phyloP scores from a whole-genome alignment of 2,888 invertebrate species.

The Hipparchia semele region DNA sequence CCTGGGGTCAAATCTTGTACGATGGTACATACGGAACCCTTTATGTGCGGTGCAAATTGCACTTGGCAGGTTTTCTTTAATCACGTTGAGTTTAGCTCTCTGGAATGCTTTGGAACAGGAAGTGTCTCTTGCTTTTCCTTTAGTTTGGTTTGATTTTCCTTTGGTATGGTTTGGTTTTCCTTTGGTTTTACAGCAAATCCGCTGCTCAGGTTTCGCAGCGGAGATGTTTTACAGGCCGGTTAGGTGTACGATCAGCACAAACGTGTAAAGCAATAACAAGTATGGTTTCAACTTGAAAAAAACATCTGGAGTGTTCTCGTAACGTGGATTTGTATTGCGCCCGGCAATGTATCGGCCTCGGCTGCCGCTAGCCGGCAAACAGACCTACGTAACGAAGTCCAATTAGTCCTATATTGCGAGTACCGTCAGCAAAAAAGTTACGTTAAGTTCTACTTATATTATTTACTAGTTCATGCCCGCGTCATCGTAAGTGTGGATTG shows the following conservation, averaged over 20 bases:
- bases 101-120: too few species aligned
- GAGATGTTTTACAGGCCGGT: neutral
- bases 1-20: too few species aligned
- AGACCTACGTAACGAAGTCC: slow-evolving; percentile 21
- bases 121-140: too few species aligned
- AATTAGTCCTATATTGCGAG: slow-evolving; percentile 15
- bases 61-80: too few species aligned
- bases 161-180: too few species aligned
- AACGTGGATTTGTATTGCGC: slow-evolving; percentile 15
- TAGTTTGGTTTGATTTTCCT: too few species aligned
- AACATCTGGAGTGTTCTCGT: slow-evolving; percentile 7
- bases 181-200: too few species aligned
- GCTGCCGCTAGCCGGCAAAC: slow-evolving; percentile 15
- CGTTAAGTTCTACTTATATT: neutral
- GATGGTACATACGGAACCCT: too few species aligned
- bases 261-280: neutral
- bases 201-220: too few species aligned
- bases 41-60: too few species aligned
- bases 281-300: slow-evolving; percentile 4
- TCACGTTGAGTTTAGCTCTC: too few species aligned
- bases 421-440: slow-evolving; percentile 14
- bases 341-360: slow-evolving; percentile 10
- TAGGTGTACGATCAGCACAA: neutral
- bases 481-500: too few species aligned
- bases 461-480: neutral